phyloP scores from a whole-genome alignment of 2,113 vertebrate genomes.

The Corydoras maculifer region DNA sequence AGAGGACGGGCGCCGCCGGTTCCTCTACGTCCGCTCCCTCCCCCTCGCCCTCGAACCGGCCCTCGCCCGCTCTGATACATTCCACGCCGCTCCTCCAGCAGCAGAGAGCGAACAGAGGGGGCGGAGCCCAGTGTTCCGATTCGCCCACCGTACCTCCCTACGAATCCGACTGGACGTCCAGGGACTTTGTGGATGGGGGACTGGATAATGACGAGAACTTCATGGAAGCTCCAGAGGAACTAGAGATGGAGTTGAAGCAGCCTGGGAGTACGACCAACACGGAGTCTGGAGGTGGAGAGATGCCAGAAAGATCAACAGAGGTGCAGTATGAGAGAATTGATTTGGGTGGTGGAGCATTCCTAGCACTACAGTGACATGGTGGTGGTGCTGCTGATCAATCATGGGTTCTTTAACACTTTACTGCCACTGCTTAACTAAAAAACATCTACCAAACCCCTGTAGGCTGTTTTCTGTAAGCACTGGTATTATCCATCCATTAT shows the following conservation, averaged over 20 bases:
- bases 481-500: too few relatives aligned
- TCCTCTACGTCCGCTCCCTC: constrained; percentile 5
- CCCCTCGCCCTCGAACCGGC: constrained; percentile 38
- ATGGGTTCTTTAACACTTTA: neutral
- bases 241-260: constrained; percentile 7
- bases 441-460: too few relatives aligned
- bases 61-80: constrained; percentile 3
- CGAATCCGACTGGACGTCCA: constrained; percentile 43
- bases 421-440: neutral
- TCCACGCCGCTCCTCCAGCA: constrained; percentile 15
- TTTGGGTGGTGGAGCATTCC: neutral
- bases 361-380: neutral
- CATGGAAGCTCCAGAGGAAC: constrained; percentile 15
- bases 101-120: constrained; percentile 14
- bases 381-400: too few relatives aligned
- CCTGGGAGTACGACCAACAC: constrained; percentile 25
- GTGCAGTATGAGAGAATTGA: constrained; percentile 39
- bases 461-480: too few relatives aligned
- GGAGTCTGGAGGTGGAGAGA: constrained; percentile 29
- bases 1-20: constrained; percentile 51
- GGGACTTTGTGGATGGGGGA: constrained; percentile 35
- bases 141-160: constrained; percentile 34
- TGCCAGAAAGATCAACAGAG: constrained; percentile 47
- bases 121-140: constrained; percentile 20
- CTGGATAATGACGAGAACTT: constrained; percentile 34